phyloP scores from a whole-genome alignment of 2,113 vertebrate species.

The Nothocercus julius region DNA sequence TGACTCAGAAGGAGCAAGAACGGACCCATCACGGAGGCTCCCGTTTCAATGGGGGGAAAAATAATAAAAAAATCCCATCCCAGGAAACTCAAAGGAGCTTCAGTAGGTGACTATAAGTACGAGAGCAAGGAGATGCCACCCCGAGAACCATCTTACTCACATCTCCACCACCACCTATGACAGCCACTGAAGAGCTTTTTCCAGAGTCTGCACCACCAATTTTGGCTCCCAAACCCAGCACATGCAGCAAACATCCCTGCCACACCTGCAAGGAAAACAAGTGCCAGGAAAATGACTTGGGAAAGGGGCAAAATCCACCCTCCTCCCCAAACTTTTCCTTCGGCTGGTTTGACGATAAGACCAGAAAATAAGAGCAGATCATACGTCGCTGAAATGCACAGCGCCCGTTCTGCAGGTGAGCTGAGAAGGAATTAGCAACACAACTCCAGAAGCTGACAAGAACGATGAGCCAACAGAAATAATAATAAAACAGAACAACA shows the following conservation, averaged over 20 bases:
- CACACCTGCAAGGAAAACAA: not conserved
- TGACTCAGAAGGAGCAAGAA: no score
- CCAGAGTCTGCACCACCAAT: no score
- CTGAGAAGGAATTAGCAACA: not conserved
- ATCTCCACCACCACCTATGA: no score
- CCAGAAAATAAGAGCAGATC: not conserved
- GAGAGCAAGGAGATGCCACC: no score
- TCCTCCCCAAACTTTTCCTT: not conserved
- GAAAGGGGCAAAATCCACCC: no score
- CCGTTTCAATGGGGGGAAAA: not conserved
- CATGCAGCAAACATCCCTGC: not conserved
- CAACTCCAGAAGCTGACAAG: not conserved
- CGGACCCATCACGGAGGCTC: not conserved
- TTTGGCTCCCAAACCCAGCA: no score
- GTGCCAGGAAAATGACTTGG: no score
- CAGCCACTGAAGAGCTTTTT: no score
- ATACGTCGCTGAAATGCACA: not conserved
- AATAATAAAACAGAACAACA: fast-evolving
- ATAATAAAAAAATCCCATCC: no score
- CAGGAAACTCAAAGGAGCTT: not conserved
- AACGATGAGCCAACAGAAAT: not conserved
- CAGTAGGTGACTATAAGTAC: not conserved
- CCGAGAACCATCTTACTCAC: no score
- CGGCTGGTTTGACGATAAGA: not conserved
- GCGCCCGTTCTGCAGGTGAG: not conserved